A percentile compares a stretch with the other conserved stretches of the same genome.
Evolutionary conservation across 2,113 vertebrate species (phyloP).

Genomic region (Podocnemis expansa): DNA sequence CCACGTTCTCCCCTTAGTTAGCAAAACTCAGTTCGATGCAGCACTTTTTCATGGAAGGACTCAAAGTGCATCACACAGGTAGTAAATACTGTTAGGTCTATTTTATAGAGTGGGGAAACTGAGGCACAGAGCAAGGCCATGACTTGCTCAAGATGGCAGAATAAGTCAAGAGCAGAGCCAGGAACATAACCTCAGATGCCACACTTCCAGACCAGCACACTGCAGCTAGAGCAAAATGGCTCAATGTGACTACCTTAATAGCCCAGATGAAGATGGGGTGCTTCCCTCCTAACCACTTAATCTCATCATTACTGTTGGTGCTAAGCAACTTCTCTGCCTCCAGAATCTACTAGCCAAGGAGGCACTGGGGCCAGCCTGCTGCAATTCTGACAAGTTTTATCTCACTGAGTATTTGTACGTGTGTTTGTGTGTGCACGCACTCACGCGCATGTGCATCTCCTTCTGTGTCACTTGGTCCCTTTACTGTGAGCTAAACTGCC

Average conservation of each 20-base stretch:
- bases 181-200: neutral
- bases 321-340: neutral
- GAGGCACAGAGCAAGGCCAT: neutral
- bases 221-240: neutral
- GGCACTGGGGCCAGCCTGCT: too few species aligned
- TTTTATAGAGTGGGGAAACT: neutral
- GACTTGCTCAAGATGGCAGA: neutral
- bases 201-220: rapidly evolving
- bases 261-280: neutral
- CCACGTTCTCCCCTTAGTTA: neutral
- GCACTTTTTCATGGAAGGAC: neutral
- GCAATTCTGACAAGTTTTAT: neutral
- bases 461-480: neutral
- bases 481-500: neutral
- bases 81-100: neutral
- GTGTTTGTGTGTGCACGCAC: too few species aligned
- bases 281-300: neutral
- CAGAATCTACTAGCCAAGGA: neutral
- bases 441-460: too few species aligned
- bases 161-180: neutral
- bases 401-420: neutral
- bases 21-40: neutral
- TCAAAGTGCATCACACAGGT: neutral
- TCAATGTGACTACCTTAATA: neutral
- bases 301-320: neutral